Conservation (phyloP, 2,797 vertebrate species). For the Fratercula arctica region DNA sequence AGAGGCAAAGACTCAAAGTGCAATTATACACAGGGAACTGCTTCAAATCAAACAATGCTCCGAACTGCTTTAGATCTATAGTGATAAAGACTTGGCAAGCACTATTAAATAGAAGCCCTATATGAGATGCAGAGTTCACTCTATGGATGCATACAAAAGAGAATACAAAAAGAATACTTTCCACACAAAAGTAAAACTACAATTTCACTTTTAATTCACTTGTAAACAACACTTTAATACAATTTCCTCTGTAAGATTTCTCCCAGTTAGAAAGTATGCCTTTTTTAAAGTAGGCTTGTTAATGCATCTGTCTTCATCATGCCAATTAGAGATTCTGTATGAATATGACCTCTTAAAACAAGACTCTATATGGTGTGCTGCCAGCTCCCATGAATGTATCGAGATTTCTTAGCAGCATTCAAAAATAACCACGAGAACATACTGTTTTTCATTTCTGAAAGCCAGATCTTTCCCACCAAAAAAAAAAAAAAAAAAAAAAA, state of each 20-base stretch:
- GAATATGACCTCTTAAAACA: slow-evolving; percentile 71
- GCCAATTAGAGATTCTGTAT: slow-evolving; percentile 71
- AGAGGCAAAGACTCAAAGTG: slow-evolving; percentile 97
- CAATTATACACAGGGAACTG: slow-evolving; percentile 98
- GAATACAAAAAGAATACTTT: slow-evolving; percentile 85
- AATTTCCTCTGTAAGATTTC: slow-evolving; percentile 80
- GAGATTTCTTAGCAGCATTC: slow-evolving; percentile 59
- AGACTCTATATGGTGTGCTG: slow-evolving; percentile 65
- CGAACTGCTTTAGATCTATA: slow-evolving; percentile 87
- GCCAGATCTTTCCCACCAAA: slow-evolving; percentile 17
- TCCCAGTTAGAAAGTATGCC: slow-evolving; percentile 72
- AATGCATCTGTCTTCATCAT: slow-evolving; percentile 65
- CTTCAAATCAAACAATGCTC: slow-evolving; percentile 95
- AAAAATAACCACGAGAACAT: slow-evolving; percentile 63
- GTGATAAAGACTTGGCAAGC: slow-evolving; percentile 91
- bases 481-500: background rate
- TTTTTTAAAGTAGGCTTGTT: slow-evolving; percentile 73
- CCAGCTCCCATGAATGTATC: slow-evolving; percentile 61
- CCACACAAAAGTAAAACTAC: slow-evolving; percentile 84
- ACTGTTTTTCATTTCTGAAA: slow-evolving; percentile 62
- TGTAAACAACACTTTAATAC: slow-evolving; percentile 85
- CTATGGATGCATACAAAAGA: slow-evolving; percentile 85
- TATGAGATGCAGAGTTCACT: slow-evolving; percentile 88
- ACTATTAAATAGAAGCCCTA: slow-evolving; percentile 87
- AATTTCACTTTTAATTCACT: slow-evolving; percentile 86